Conservation (phyloP, 2,888 invertebrate genomes). For the Hypselothyrea guttata region DNA sequence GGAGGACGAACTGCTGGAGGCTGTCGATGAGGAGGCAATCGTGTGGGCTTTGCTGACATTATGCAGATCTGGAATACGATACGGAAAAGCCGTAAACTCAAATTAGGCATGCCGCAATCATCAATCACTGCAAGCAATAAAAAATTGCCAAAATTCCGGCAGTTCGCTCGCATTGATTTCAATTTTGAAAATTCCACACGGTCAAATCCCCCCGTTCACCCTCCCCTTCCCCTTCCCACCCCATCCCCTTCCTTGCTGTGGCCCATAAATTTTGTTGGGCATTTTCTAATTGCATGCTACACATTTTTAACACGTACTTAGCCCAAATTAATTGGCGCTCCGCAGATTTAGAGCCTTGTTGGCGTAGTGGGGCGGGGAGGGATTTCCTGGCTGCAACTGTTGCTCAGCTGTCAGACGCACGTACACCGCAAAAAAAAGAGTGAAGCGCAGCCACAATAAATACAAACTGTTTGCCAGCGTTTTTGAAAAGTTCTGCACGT, state of each 20-base stretch:
- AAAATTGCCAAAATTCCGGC: slow-evolving; percentile 48
- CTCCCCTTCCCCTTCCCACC: background rate
- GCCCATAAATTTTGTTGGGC: slow-evolving; percentile 61
- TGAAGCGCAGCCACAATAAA: slow-evolving; percentile 67
- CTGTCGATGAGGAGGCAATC: slow-evolving; percentile 64
- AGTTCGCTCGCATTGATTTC: slow-evolving; percentile 46
- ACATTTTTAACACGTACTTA: slow-evolving; percentile 70
- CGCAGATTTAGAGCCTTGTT: slow-evolving; percentile 27
- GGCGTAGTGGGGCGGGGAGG: slow-evolving; percentile 2
- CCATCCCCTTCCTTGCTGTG: slow-evolving; percentile 14
- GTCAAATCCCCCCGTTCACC: background rate
- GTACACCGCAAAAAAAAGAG: slow-evolving; percentile 36
- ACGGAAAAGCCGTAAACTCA: no score
- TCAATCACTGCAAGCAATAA: slow-evolving; percentile 67
- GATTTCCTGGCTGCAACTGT: slow-evolving; percentile 15
- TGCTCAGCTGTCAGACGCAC: slow-evolving; percentile 66
- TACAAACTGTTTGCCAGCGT: slow-evolving; percentile 65
- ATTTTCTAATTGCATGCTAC: slow-evolving; percentile 68
- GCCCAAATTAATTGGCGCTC: slow-evolving; percentile 72
- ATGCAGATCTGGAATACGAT: slow-evolving; percentile 56
- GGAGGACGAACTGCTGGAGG: slow-evolving; percentile 68
- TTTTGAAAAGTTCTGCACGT: slow-evolving; percentile 60
- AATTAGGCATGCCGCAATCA: slow-evolving; percentile 59
- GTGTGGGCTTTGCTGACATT: slow-evolving; percentile 58
- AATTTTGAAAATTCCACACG: slow-evolving; percentile 34